phyloP scores from a whole-genome alignment of 2,113 vertebrate species.

The Chinchilla lanigera region DNA sequence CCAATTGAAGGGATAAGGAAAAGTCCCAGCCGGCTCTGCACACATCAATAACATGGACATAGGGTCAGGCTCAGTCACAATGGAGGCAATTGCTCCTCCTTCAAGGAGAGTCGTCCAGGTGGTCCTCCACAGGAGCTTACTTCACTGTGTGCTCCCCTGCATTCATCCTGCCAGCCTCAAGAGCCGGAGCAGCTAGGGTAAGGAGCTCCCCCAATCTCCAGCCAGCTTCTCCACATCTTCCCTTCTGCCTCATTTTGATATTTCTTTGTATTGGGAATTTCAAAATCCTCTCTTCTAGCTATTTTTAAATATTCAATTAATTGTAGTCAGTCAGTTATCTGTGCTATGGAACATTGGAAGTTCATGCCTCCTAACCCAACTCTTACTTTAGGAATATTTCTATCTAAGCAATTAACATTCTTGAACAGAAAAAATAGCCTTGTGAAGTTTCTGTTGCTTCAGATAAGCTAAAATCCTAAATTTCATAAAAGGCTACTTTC shows the following conservation, averaged over 20 bases:
- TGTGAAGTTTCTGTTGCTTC: not conserved
- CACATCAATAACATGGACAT: too few relatives aligned
- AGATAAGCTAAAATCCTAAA: not conserved
- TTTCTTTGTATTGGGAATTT: not conserved
- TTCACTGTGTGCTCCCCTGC: constrained; percentile 97
- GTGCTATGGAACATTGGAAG: not conserved
- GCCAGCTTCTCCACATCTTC: not conserved
- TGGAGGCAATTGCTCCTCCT: too few relatives aligned
- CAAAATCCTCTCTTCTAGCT: not conserved
- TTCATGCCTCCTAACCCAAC: too few relatives aligned
- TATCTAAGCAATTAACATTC: not conserved
- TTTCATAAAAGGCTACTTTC: not conserved
- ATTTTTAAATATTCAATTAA: not conserved
- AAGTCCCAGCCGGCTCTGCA: too few relatives aligned
- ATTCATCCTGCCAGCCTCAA: constrained; percentile 89
- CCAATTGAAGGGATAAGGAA: too few relatives aligned
- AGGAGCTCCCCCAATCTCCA: not conserved
- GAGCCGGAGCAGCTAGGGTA: too few relatives aligned
- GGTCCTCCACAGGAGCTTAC: constrained; percentile 74
- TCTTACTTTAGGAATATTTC: not conserved
- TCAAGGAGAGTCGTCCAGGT: too few relatives aligned
- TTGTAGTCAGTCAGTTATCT: not conserved
- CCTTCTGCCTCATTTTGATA: not conserved
- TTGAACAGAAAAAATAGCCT: not conserved
- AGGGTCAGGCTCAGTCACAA: too few relatives aligned